Percentiles rank a stretch among this genome's conserved stretches.
These are phyloP conservation scores for Mercenaria mercenaria DNA, from an alignment of 1,140 invertebrate species.

Conservation along the genomic window DNA sequence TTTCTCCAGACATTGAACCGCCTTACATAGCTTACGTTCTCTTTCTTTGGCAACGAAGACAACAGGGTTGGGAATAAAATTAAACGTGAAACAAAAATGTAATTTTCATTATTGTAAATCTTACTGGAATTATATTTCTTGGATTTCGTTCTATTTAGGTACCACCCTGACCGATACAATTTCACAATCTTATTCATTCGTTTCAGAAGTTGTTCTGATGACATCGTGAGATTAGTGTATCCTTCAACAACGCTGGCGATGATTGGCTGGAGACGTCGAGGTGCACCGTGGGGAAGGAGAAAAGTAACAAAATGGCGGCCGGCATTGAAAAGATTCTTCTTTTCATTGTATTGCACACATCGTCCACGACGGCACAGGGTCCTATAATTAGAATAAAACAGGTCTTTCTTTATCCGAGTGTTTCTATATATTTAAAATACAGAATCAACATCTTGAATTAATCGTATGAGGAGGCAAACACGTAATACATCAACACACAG, in stretches of 20 bases:
- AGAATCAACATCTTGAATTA: too few species aligned
- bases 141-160: slow-evolving; percentile 77
- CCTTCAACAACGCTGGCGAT: slow-evolving; percentile 81
- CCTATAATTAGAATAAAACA: not conserved
- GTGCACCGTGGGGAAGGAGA: slow-evolving; percentile 86
- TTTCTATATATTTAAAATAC: too few species aligned
- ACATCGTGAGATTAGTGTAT: slow-evolving; percentile 80
- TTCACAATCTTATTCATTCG: slow-evolving; percentile 80
- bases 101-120: not conserved
- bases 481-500: too few species aligned
- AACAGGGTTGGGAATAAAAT: too few species aligned
- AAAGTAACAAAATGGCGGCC: slow-evolving; percentile 86
- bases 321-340: slow-evolving; percentile 86
- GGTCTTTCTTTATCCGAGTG: too few species aligned
- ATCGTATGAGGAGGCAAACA: too few species aligned
- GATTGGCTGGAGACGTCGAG: slow-evolving; percentile 76
- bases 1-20: too few species aligned
- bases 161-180: slow-evolving; percentile 82
- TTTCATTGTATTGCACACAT: slow-evolving; percentile 86
- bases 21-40: too few species aligned
- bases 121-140: too few species aligned
- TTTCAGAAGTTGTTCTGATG: slow-evolving; percentile 78
- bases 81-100: too few species aligned
- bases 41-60: too few species aligned
- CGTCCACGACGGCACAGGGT: slow-evolving; percentile 82